phyloP scores from a whole-genome alignment of 2,113 vertebrate genomes.

The Dermatemys mawii region DNA sequence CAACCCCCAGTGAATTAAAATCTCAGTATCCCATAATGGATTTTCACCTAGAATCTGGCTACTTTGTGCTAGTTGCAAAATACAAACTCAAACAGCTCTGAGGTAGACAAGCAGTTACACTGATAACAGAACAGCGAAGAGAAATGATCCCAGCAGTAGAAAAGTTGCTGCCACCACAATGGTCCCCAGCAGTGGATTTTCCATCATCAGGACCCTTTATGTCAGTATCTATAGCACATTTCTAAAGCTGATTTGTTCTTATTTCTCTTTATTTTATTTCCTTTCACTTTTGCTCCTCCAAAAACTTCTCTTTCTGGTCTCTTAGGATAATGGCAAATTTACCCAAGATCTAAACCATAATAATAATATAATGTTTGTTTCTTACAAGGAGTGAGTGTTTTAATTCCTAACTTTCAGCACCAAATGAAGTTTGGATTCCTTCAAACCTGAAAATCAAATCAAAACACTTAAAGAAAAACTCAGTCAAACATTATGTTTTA shows the following conservation, averaged over 20 bases:
- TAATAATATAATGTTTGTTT: background rate
- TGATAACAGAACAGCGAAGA: background rate
- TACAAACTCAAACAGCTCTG: background rate
- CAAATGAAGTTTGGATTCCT: background rate
- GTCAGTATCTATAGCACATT: background rate
- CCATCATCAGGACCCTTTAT: background rate
- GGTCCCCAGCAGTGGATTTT: background rate
- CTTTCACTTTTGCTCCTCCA: background rate
- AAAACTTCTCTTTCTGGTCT: background rate
- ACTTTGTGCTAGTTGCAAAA: background rate
- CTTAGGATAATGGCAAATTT: background rate
- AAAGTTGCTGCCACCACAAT: background rate
- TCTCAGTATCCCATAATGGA: background rate
- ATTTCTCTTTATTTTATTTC: background rate
- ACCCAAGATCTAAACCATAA: background rate
- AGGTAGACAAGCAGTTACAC: background rate
- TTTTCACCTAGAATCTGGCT: background rate
- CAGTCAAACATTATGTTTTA: background rate
- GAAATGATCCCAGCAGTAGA: background rate
- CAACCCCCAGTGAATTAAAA: background rate
- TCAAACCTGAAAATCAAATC: no score
- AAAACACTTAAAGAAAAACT: background rate
- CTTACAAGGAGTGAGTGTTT: background rate
- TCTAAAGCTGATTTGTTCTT: background rate
- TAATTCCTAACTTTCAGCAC: background rate